A percentile compares a stretch with the other conserved stretches of the same genome.
Evolutionary conservation across 2,113 vertebrate species (phyloP).

Genomic region (Hippocampus abdominalis): DNA sequence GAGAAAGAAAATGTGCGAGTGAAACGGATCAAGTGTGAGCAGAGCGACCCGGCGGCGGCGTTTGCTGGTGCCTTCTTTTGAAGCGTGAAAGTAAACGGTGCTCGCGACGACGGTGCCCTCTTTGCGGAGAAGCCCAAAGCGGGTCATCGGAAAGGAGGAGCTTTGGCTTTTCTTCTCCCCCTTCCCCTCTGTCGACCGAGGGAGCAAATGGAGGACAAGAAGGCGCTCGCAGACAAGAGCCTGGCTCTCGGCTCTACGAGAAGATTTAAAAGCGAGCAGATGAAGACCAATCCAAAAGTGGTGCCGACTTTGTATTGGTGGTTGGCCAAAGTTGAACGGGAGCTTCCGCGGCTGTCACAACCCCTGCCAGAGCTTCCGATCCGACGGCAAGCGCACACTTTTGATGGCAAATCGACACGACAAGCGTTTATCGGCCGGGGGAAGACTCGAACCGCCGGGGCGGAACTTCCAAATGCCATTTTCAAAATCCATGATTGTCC

Average conservation of each 20-base stretch:
- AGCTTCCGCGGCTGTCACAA: constrained; percentile 16
- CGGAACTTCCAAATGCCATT: constrained; percentile 33
- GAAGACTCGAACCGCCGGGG: constrained; percentile 18
- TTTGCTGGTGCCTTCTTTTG: no score
- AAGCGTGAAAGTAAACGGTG: no score
- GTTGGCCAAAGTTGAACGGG: constrained; percentile 14
- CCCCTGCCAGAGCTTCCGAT: constrained; percentile 7
- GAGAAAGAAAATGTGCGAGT: no score
- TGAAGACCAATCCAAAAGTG: constrained; percentile 11
- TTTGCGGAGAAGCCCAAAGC: no score
- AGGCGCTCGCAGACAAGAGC: not conserved
- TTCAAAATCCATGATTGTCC: constrained; percentile 37
- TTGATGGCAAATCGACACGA: constrained; percentile 39
- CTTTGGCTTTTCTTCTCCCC: no score
- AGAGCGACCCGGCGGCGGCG: no score
- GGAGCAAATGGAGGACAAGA: constrained; percentile 4
- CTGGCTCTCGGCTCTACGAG: not conserved
- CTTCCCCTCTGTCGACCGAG: not conserved
- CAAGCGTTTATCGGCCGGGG: constrained; percentile 9
- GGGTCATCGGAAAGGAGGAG: no score
- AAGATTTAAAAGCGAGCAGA: not conserved
- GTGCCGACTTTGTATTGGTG: no score
- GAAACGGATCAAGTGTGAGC: no score
- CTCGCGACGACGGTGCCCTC: no score
- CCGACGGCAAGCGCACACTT: not conserved